Evolutionary conservation across 2,797 vertebrate genomes (phyloP).

Genomic region (Fistularia commersonii): DNA sequence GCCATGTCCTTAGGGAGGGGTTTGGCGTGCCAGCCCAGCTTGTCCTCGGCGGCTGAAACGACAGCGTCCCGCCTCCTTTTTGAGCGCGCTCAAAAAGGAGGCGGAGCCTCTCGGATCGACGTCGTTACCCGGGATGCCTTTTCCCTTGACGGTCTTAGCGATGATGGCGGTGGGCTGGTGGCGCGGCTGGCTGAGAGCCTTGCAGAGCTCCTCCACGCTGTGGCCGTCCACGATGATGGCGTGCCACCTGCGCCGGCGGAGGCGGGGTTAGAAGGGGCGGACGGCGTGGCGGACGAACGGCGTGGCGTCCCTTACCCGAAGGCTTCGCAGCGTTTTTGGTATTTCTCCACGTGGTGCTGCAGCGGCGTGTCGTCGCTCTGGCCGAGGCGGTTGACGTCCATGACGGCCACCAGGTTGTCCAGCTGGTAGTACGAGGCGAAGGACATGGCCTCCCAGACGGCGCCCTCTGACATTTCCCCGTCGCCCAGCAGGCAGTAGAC

Average conservation of each 20-base stretch:
- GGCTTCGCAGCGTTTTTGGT: slow-evolving; percentile 92
- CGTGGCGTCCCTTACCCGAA: slow-evolving; percentile 78
- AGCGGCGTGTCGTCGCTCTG: slow-evolving; percentile 90
- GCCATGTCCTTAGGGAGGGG: slow-evolving; percentile 91
- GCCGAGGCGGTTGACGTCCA: slow-evolving; percentile 94
- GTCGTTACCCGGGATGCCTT: slow-evolving; percentile 87
- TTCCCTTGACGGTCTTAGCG: slow-evolving; percentile 95
- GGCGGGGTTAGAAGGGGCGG: not conserved
- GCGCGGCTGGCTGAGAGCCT: slow-evolving; percentile 75
- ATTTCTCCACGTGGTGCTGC: slow-evolving; percentile 91
- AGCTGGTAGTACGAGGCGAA: slow-evolving; percentile 95
- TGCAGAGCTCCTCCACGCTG: slow-evolving; percentile 95
- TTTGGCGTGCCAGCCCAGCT: slow-evolving; percentile 93
- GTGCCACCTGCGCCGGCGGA: slow-evolving; percentile 90
- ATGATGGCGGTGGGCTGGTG: slow-evolving; percentile 70
- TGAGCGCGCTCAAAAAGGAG: too few relatives aligned
- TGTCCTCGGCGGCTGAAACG: slow-evolving; percentile 86
- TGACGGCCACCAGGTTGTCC: slow-evolving; percentile 91
- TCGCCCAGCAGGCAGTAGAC: slow-evolving; percentile 93
- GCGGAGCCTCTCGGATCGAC: not conserved
- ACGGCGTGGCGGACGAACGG: too few relatives aligned
- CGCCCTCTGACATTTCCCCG: slow-evolving; percentile 91
- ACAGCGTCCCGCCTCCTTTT: not conserved
- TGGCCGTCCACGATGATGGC: slow-evolving; percentile 90
- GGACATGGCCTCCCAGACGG: slow-evolving; percentile 97